phyloP scores from a whole-genome alignment of 2,797 vertebrate species.

The Esox masquinongy region DNA sequence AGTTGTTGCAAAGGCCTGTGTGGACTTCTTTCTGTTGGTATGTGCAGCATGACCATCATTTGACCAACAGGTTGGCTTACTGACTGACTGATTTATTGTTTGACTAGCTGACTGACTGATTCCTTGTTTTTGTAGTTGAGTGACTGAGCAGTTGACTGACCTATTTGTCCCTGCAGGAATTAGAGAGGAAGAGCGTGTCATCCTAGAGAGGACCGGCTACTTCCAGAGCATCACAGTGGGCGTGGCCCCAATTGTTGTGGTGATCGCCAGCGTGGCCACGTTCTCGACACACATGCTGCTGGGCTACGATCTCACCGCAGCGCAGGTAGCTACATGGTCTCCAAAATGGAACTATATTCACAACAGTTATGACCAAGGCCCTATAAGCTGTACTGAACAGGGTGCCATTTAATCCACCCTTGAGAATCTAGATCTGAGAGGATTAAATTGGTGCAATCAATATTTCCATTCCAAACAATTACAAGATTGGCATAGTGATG shows the following conservation, averaged over 20 bases:
- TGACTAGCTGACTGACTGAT: not conserved
- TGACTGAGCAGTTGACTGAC: not conserved
- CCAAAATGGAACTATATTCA: not conserved
- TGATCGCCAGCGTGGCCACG: slow-evolving; percentile 90
- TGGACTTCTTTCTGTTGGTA: too few relatives aligned
- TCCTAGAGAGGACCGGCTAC: slow-evolving; percentile 86
- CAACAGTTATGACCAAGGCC: not conserved
- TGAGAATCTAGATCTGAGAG: not conserved
- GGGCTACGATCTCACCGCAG: slow-evolving; percentile 88
- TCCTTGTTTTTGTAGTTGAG: not conserved
- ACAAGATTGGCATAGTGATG: not conserved
- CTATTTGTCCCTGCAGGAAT: slow-evolving; percentile 71
- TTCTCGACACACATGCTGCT: slow-evolving; percentile 92
- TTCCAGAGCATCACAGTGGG: slow-evolving; percentile 94
- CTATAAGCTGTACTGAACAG: not conserved
- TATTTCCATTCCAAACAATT: not conserved
- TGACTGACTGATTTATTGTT: not conserved
- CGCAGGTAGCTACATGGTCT: slow-evolving; percentile 77
- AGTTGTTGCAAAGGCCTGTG: too few relatives aligned
- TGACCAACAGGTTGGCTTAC: not conserved
- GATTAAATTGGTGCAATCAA: not conserved
- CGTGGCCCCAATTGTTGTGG: slow-evolving; percentile 89
- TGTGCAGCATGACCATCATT: too few relatives aligned
- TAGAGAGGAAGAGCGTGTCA: slow-evolving; percentile 83
- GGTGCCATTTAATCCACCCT: not conserved